Percentiles rank a stretch among this genome's conserved stretches.
Conservation (phyloP, 2,888 invertebrate species). For the Drymonia ruficornis region DNA sequence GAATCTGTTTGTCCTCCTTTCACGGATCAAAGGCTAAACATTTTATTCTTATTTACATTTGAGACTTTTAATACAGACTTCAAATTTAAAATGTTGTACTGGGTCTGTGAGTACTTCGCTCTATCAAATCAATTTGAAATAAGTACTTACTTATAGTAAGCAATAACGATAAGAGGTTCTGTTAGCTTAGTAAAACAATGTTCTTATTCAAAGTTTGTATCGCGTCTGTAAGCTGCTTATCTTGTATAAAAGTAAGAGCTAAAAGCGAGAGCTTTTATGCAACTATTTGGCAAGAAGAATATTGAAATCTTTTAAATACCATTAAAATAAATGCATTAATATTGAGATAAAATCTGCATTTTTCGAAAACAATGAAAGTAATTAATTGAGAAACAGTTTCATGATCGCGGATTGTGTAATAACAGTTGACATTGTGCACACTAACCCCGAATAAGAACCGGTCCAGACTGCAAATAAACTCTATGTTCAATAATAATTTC, state of each 20-base stretch:
- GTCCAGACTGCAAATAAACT: background rate
- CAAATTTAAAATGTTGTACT: background rate
- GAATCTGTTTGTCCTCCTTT: background rate
- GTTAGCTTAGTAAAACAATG: background rate
- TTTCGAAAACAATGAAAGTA: background rate
- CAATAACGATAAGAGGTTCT: too few relatives aligned
- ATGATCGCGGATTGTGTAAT: background rate
- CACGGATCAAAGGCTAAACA: background rate
- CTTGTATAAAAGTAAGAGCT: background rate
- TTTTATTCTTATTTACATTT: background rate
- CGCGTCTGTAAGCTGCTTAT: background rate
- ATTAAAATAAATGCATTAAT: background rate
- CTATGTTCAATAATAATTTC: background rate
- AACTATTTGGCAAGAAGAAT: background rate
- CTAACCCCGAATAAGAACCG: conserved; percentile 1
- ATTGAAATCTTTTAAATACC: background rate
- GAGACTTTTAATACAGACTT: background rate
- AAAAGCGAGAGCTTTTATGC: background rate
- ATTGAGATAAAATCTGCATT: background rate
- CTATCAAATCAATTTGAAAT: too few relatives aligned
- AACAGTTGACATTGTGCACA: background rate
- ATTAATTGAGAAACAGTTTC: conserved; percentile 1
- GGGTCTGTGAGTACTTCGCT: too few relatives aligned
- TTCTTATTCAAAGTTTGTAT: background rate
- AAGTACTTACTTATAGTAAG: too few relatives aligned